Conservation (phyloP, 2,888 invertebrate genomes). For the Drosophila demipolita region DNA sequence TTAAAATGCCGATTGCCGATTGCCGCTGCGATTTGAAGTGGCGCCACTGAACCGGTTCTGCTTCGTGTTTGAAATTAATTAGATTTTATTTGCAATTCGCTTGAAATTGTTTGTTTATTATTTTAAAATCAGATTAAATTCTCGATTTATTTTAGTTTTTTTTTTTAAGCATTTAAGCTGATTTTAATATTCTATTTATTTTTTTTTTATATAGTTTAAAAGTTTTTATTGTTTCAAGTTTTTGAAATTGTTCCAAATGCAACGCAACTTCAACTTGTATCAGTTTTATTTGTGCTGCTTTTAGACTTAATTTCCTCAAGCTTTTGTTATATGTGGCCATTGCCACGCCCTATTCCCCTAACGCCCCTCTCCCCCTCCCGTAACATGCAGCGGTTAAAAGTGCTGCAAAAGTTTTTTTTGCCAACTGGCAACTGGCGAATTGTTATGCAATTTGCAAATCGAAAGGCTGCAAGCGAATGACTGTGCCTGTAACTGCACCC, state of each 20-base stretch:
- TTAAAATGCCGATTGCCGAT: not conserved
- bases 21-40: not conserved
- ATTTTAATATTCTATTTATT: not conserved
- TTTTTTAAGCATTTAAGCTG: not conserved
- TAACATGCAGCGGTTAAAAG: constrained; percentile 31
- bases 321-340: not conserved
- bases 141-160: not conserved
- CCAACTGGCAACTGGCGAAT: constrained; percentile 45
- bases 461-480: constrained; percentile 55
- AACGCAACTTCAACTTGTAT: not conserved
- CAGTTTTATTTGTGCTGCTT: not conserved
- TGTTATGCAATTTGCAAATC: constrained; percentile 74
- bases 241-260: not conserved
- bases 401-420: constrained; percentile 29
- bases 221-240: not conserved
- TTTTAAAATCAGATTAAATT: not conserved
- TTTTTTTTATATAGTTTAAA: not conserved
- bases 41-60: constrained; percentile 1
- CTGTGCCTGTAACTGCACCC: constrained; percentile 12
- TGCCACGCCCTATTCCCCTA: not conserved
- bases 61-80: not conserved
- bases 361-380: not conserved
- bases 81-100: not conserved
- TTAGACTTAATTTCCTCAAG: not conserved
- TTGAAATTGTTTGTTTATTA: not conserved